Conservation (phyloP, 2,888 invertebrate species). For the Xanthorhoe designata region DNA sequence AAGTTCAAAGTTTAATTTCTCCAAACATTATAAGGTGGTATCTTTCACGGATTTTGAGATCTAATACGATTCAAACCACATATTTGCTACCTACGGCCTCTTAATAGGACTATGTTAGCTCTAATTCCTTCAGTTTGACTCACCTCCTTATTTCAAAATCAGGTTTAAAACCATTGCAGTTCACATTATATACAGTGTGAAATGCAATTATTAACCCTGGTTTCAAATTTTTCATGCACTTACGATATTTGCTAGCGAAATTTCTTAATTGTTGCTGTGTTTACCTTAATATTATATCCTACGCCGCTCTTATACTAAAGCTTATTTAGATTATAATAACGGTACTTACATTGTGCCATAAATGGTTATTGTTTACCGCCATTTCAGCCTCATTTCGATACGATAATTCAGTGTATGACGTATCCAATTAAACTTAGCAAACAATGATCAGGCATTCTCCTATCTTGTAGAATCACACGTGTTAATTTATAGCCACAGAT, state of each 20-base stretch:
- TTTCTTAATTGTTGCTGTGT: too few species aligned
- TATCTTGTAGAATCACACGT: constrained; percentile 21
- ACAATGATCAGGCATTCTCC: constrained; percentile 18
- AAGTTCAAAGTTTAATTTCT: too few species aligned
- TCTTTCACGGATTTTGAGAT: too few species aligned
- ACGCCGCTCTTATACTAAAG: not conserved
- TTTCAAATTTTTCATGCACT: too few species aligned
- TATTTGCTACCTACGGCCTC: too few species aligned
- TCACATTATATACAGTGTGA: too few species aligned
- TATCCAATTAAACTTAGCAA: constrained; percentile 39
- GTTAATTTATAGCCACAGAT: not conserved
- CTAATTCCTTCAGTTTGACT: not conserved
- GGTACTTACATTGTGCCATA: not conserved
- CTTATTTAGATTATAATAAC: constrained; percentile 3
- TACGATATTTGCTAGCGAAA: too few species aligned
- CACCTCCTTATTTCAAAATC: too few species aligned
- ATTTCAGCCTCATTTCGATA: constrained; percentile 19
- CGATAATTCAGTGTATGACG: constrained; percentile 25
- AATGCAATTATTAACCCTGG: too few species aligned
- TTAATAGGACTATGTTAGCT: not conserved
- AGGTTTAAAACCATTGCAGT: too few species aligned
- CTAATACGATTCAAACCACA: too few species aligned
- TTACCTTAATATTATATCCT: not conserved
- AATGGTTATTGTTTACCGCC: constrained; percentile 12
- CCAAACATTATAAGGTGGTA: too few species aligned